Conservation (phyloP, 2,113 vertebrate genomes). For the Potamarius usumacintae region DNA sequence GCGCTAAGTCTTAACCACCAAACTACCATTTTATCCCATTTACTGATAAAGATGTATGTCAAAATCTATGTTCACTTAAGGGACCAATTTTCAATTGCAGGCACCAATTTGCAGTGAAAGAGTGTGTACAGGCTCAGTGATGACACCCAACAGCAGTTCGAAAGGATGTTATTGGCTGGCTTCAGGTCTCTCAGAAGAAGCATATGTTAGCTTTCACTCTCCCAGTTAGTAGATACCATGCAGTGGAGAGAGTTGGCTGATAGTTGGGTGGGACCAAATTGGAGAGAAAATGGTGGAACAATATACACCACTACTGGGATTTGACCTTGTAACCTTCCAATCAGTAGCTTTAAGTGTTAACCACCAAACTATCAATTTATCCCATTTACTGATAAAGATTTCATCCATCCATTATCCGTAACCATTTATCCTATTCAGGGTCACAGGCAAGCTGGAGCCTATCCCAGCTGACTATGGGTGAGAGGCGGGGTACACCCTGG, state of each 20-base stretch:
- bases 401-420: too few species aligned
- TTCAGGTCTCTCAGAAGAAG: not conserved
- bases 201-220: not conserved
- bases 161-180: too few species aligned
- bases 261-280: not conserved
- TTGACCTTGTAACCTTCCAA: not conserved
- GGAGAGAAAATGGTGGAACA: too few species aligned
- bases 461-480: too few species aligned
- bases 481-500: too few species aligned
- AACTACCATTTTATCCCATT: not conserved
- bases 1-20: not conserved
- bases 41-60: not conserved
- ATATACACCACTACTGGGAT: not conserved
- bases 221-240: not conserved
- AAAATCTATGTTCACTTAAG: not conserved
- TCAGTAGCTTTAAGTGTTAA: not conserved
- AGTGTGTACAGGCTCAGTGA: conserved; percentile 88
- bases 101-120: conserved; percentile 80
- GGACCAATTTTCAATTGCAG: conserved; percentile 65
- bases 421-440: too few species aligned
- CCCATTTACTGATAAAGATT: not conserved
- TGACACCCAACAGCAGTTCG: conserved; percentile 74
- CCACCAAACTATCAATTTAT: not conserved
- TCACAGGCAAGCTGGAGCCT: too few species aligned
- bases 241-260: not conserved